Conservation (phyloP, 2,797 vertebrate genomes). For the Cyprinella venusta region DNA sequence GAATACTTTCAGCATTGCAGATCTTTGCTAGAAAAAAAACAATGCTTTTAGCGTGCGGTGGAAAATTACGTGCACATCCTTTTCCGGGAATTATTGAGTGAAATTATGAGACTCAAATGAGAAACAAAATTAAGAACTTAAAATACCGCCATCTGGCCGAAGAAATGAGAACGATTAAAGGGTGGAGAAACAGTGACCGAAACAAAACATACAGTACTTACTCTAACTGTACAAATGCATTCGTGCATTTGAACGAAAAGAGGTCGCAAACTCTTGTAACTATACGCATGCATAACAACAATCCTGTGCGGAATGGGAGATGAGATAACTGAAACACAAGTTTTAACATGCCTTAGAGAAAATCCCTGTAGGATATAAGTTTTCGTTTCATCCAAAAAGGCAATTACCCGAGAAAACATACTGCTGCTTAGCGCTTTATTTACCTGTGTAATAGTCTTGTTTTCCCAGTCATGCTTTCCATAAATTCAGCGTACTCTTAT, state of each 20-base stretch:
- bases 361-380: neutral
- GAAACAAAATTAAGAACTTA: neutral
- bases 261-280: neutral
- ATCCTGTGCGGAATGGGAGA: conserved; percentile 16
- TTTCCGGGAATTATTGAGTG: conserved; percentile 52
- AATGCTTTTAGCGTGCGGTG: neutral
- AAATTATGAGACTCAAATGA: neutral
- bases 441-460: conserved; percentile 9
- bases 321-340: conserved; percentile 26
- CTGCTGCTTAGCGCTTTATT: neutral
- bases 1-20: neutral
- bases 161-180: neutral
- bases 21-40: neutral
- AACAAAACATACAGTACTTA: conserved; percentile 6
- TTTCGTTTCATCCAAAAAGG: neutral
- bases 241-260: neutral
- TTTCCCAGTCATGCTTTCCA: neutral
- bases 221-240: neutral
- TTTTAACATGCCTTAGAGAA: conserved; percentile 37
- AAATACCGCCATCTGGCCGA: conserved; percentile 12
- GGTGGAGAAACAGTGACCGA: conserved; percentile 36
- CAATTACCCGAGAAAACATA: neutral
- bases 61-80: conserved; percentile 29
- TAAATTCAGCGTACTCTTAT: conserved; percentile 1
- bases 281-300: neutral